phyloP scores from a whole-genome alignment of 2,888 invertebrate genomes.

The Spilosoma lubricipeda region DNA sequence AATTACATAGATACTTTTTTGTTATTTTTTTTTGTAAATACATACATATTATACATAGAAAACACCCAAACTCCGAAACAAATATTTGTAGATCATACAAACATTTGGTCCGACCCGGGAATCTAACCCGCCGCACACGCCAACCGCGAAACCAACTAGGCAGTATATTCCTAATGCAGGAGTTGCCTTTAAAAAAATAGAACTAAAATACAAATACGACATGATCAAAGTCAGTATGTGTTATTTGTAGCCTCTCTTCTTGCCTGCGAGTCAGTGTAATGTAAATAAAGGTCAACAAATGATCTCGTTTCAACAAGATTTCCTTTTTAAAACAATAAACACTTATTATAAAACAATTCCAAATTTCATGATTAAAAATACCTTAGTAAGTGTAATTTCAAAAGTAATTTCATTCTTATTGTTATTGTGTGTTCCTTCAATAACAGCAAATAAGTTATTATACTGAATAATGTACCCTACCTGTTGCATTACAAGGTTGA shows the following conservation, averaged over 20 bases:
- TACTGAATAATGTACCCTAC: constrained; percentile 17
- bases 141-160: too few species aligned
- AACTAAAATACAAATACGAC: too few species aligned
- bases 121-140: too few species aligned
- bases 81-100: too few species aligned
- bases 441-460: constrained; percentile 18
- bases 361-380: constrained; percentile 30
- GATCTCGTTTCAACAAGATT: neutral
- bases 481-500: rapidly evolving
- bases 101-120: too few species aligned
- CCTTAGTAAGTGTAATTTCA: constrained; percentile 17
- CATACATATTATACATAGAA: too few species aligned
- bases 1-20: too few species aligned
- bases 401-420: constrained; percentile 31
- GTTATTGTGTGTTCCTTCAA: constrained; percentile 30
- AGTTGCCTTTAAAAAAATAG: too few species aligned
- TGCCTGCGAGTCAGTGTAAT: neutral
- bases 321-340: neutral
- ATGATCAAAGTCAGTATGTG: neutral
- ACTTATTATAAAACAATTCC: constrained; percentile 1
- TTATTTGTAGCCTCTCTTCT: neutral
- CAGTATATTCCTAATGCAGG: too few species aligned
- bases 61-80: too few species aligned
- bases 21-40: too few species aligned
- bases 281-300: neutral